Percentiles rank a stretch among this genome's conserved stretches.
phyloP scores from a whole-genome alignment of 2,113 vertebrate genomes.

The Gymnogyps californianus region DNA sequence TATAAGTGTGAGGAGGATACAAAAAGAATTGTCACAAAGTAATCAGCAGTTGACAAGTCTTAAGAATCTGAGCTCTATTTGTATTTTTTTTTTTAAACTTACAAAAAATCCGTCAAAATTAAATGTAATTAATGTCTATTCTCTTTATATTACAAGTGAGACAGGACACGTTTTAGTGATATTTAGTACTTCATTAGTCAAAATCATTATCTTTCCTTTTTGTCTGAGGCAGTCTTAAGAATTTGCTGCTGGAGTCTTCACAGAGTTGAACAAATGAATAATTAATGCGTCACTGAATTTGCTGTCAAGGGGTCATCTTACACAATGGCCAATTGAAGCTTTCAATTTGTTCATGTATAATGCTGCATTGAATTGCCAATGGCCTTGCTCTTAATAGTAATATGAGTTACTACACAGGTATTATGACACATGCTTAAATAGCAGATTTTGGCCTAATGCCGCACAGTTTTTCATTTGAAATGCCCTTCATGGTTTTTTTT shows the following conservation, averaged over 20 bases:
- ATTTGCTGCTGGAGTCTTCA: neutral
- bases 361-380: neutral
- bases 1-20: neutral
- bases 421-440: neutral
- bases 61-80: neutral
- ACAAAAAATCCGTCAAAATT: neutral
- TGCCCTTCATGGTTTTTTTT: neutral
- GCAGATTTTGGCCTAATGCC: neutral
- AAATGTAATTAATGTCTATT: neutral
- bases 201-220: neutral
- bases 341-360: neutral
- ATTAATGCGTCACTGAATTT: neutral
- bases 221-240: neutral
- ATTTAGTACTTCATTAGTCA: neutral
- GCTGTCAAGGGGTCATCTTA: neutral
- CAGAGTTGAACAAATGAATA: neutral
- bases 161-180: neutral
- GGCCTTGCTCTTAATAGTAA: neutral
- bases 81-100: neutral
- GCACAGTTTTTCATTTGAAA: neutral
- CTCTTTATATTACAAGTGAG: neutral
- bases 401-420: neutral
- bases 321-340: neutral
- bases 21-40: neutral
- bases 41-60: neutral